Conservation (phyloP, 2,113 vertebrate species). For the Thalassoma bifasciatum region DNA sequence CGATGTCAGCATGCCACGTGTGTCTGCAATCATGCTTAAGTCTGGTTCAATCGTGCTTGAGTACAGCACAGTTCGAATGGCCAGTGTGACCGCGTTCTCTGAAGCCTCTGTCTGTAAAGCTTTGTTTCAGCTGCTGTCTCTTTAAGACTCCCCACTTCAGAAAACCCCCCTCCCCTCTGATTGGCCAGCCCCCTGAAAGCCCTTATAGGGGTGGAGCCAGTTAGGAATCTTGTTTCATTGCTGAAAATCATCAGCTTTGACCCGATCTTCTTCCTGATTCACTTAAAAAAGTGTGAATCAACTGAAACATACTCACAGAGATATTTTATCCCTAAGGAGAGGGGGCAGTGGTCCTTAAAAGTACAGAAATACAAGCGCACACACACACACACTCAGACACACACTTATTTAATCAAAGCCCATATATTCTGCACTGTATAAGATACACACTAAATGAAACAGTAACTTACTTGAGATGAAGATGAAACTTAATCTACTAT, state of each 20-base stretch:
- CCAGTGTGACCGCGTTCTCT: no score
- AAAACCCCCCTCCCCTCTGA: no score
- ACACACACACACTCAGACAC: slow-evolving; percentile 34
- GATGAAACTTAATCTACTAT: slow-evolving; percentile 77
- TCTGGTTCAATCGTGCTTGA: no score
- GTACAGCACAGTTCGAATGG: no score
- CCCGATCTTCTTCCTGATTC: not conserved
- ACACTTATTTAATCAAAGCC: slow-evolving; percentile 82
- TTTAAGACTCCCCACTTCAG: no score
- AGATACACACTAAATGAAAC: slow-evolving; percentile 82
- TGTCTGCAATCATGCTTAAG: no score
- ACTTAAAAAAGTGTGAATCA: not conserved
- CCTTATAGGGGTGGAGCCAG: no score
- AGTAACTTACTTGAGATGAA: slow-evolving; percentile 86
- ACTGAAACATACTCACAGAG: not conserved
- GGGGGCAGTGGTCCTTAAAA: slow-evolving; percentile 38
- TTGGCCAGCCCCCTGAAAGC: no score
- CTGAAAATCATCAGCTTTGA: not conserved
- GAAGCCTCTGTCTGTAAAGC: no score
- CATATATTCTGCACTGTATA: slow-evolving; percentile 95
- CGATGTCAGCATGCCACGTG: no score
- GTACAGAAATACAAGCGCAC: slow-evolving; percentile 54
- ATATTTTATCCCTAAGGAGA: not conserved
- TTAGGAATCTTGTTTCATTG: no score
- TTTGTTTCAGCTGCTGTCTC: no score